Evolutionary conservation across 2,113 vertebrate genomes (phyloP), one percentile per base, ranked within the genome.

Genomic region (Urocynchramus pylzowi): DNA sequence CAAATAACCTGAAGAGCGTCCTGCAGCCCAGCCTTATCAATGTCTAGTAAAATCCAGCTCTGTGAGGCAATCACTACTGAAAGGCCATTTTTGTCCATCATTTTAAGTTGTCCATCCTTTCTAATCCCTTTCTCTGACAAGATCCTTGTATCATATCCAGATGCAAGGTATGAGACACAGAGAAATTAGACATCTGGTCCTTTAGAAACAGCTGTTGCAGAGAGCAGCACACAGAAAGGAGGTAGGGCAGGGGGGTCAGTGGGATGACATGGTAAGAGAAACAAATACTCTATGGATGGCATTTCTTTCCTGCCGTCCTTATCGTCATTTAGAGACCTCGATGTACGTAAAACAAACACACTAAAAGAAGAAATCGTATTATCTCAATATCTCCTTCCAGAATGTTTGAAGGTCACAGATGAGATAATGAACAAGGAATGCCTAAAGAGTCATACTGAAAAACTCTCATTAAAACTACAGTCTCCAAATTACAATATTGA

Each of bases 391-490:
- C 77, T 94, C 50, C 37, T 88, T 90, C 17, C 37, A 96, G 56
- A 69, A 67, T 50, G 11, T 95, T 57, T 95, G 71, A 97, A 97
- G 86, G 86, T 97, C 83, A 95, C 78, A 94, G 69, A 53, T 7
- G 17, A 95, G 61, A 97, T 96, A 97, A 97, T 42, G 78, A 97
- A 89, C 19, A 79, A 75, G 33, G 84, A 80, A 88, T 64, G 47
- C 73, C 81, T 92, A 80, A 85, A 87, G 65, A 13, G n/a, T 81
- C 57, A 54, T 75, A 57, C 69, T 87, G 54, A 80, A 94, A 90
- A 94, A 54, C 47, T 71, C 65, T 95, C 87, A 97, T 96, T 96
- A 97, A 73, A 96, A 91, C 24, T 47, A 71, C n/a, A 85, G 12
- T 69, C 27, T 87, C 65, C 65, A 78, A 96, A 96, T 92, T 90